Conservation (phyloP, 1,140 invertebrate species). For the Amyelois transitella region DNA sequence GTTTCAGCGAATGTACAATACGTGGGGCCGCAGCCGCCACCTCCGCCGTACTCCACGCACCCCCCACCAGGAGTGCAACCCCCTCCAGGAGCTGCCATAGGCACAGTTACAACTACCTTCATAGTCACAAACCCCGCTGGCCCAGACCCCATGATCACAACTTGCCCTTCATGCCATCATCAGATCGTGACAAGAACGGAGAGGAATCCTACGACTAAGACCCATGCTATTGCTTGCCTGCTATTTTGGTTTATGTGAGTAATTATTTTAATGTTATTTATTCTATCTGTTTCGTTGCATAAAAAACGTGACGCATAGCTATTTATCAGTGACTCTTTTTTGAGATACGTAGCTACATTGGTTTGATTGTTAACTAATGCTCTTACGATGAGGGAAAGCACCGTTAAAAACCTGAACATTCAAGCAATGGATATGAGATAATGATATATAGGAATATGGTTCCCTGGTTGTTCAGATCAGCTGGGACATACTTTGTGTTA, state of each 20-base stretch:
- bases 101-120: not conserved
- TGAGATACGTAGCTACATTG: too few species aligned
- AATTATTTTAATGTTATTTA: not conserved
- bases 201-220: conserved; percentile 69
- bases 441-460: too few species aligned
- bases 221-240: conserved; percentile 76
- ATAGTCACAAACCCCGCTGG: conserved; percentile 38
- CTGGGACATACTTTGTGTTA: too few species aligned
- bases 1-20: not conserved
- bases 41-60: conserved; percentile 2
- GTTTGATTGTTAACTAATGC: too few species aligned
- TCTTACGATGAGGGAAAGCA: too few species aligned
- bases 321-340: too few species aligned
- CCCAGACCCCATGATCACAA: conserved; percentile 48
- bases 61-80: not conserved
- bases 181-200: conserved; percentile 70
- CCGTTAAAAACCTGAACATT: too few species aligned
- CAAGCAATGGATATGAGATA: too few species aligned
- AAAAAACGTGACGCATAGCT: too few species aligned
- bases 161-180: conserved; percentile 73
- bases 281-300: too few species aligned
- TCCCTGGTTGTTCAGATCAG: too few species aligned
- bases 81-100: not conserved
- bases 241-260: conserved; percentile 75
- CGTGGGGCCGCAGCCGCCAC: not conserved